These are phyloP conservation scores for Dunckerocampus dactyliophorus DNA, from an alignment of 2,113 vertebrate species.

Conservation along the genomic window DNA sequence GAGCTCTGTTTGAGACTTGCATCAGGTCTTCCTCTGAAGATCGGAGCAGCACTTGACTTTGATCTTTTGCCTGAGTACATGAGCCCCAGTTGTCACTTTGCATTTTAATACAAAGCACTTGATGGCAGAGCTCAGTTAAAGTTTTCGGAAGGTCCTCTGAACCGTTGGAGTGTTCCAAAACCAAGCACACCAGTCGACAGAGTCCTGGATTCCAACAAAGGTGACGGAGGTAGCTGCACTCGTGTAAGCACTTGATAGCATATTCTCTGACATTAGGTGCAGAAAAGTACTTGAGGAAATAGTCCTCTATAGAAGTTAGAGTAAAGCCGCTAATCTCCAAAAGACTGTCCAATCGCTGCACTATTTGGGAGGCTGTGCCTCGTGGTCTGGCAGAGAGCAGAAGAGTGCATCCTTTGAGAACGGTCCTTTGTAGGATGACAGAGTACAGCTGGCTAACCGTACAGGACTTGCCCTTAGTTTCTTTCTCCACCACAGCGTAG, in stretches of 20 bases:
- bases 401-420: conserved; percentile 82
- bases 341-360: conserved; percentile 77
- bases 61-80: not conserved
- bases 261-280: conserved; percentile 22
- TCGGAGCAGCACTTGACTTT: conserved; percentile 1
- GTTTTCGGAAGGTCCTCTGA: conserved; percentile 72
- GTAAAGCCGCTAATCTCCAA: conserved; percentile 83
- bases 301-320: conserved; percentile 68
- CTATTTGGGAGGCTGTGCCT: conserved; percentile 72
- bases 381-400: conserved; percentile 78
- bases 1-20: not conserved
- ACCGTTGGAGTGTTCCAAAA: conserved; percentile 61
- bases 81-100: not conserved
- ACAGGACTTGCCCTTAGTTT: conserved; percentile 34
- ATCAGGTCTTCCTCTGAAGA: not conserved
- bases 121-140: conserved; percentile 76
- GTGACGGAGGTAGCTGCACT: conserved; percentile 69
- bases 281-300: conserved; percentile 74
- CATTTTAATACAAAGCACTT: conserved; percentile 57
- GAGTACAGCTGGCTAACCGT: conserved; percentile 77
- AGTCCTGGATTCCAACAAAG: conserved; percentile 80
- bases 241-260: conserved; percentile 62
- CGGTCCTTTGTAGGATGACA: conserved; percentile 79
- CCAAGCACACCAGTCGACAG: conserved; percentile 77
- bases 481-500: conserved; percentile 28